A percentile compares a stretch with the other conserved stretches of the same genome.
These are phyloP conservation scores for Pandemis corylana DNA, from an alignment of 2,888 invertebrate species.

Conservation along the genomic window DNA sequence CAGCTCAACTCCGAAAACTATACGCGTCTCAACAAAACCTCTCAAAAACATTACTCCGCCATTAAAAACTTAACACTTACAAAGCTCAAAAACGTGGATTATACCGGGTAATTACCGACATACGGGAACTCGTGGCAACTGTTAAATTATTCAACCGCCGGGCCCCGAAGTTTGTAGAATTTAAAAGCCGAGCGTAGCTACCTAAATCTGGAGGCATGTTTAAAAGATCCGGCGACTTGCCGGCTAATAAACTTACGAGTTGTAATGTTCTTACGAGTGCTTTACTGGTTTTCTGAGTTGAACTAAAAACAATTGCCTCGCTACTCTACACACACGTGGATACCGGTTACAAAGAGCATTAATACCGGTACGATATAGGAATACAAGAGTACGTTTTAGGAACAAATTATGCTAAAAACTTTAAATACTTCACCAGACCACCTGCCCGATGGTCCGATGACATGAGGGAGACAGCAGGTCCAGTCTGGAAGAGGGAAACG, in stretches of 20 bases:
- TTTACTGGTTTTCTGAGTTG: background rate
- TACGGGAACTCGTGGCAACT: conserved; percentile 42
- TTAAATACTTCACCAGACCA: no score
- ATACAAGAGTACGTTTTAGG: no score
- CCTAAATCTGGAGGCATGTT: conserved; percentile 46
- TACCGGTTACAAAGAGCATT: no score
- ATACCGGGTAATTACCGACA: conserved; percentile 50
- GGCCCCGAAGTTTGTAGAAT: conserved; percentile 52
- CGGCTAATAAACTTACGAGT: conserved; percentile 19
- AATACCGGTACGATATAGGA: no score
- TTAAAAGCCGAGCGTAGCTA: conserved; percentile 50
- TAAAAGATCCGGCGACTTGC: conserved; percentile 28
- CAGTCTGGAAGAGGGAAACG: no score
- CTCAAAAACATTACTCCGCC: conserved; percentile 4
- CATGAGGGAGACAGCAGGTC: no score
- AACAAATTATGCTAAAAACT: no score
- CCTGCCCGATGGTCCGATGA: no score
- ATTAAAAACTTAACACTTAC: conserved; percentile 36
- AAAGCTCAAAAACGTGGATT: conserved; percentile 37
- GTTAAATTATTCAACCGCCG: conserved; percentile 53
- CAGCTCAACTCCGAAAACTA: background rate
- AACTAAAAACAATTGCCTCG: no score
- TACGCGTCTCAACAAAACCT: background rate
- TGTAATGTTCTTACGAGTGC: conserved; percentile 12
- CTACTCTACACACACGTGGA: no score